A percentile compares a stretch with the other conserved stretches of the same genome.
These are phyloP conservation scores for Halocynthia roretzi DNA, from an alignment of 23 tunicate genomes.

Conservation along the genomic window DNA sequence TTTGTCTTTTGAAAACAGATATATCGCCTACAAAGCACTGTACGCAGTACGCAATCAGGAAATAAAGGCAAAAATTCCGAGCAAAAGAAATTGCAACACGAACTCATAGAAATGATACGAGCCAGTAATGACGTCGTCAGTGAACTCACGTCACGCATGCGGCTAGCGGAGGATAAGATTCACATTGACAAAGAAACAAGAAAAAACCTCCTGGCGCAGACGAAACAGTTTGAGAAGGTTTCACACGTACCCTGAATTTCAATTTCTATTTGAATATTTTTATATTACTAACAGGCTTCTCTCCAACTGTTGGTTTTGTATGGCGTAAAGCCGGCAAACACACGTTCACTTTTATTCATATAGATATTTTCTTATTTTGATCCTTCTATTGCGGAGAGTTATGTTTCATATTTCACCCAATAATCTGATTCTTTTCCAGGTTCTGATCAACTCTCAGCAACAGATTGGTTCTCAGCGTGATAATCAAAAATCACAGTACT, in stretches of 20 bases:
- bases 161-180: conserved; percentile 75
- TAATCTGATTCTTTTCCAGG: conserved; percentile 14
- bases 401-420: no score
- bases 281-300: background rate
- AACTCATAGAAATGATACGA: conserved; percentile 74
- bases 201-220: conserved; percentile 43
- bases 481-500: conserved; percentile 31
- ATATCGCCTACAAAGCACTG: conserved; percentile 67
- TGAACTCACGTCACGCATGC: conserved; percentile 75
- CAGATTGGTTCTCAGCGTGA: conserved; percentile 51
- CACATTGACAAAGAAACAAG: conserved; percentile 69
- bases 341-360: no score
- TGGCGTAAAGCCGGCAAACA: no score
- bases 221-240: conserved; percentile 81
- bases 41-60: conserved; percentile 35
- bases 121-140: conserved; percentile 80
- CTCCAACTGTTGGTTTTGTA: no score
- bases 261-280: background rate
- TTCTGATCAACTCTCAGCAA: conserved; percentile 61
- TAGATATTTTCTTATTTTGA: no score
- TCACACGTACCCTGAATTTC: background rate
- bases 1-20: conserved; percentile 16
- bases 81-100: conserved; percentile 62
- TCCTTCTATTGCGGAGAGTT: no score
- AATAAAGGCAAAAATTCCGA: conserved; percentile 57